Percentiles rank a stretch among this genome's conserved stretches.
Conservation (phyloP, 2,888 invertebrate species). For the Lasius fuliginosus region DNA sequence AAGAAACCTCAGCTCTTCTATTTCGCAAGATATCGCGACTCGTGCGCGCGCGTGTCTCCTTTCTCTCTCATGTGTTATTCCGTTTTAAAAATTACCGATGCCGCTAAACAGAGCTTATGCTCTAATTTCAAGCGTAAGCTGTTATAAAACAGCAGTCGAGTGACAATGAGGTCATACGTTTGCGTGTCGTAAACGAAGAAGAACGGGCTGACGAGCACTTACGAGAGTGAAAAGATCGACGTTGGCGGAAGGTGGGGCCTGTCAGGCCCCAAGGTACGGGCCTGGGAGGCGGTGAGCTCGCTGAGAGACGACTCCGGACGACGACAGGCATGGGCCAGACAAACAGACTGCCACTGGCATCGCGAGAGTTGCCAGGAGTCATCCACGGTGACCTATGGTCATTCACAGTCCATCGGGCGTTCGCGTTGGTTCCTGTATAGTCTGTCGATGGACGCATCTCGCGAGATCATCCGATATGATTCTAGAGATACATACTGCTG, state of each 20-base stretch:
- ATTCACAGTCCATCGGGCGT: slow-evolving; percentile 58
- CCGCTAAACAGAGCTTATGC: background rate
- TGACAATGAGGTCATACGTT: background rate
- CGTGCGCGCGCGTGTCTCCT: too few species aligned
- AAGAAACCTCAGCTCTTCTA: background rate
- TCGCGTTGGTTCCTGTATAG: slow-evolving; percentile 27
- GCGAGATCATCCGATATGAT: background rate
- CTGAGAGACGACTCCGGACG: slow-evolving; percentile 79
- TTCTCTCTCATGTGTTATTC: background rate
- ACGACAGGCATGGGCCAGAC: slow-evolving; percentile 81
- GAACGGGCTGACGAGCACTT: background rate
- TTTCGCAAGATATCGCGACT: background rate
- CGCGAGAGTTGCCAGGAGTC: slow-evolving; percentile 80
- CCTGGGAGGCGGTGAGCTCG: slow-evolving; percentile 84
- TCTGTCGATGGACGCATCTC: background rate
- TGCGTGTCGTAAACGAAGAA: background rate
- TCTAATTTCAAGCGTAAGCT: background rate
- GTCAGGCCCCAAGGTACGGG: slow-evolving; percentile 69
- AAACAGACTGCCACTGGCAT: slow-evolving; percentile 83
- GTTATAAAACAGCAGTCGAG: background rate
- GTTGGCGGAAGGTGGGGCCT: background rate
- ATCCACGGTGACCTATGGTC: slow-evolving; percentile 74
- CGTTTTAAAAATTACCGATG: background rate
- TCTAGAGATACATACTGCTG: background rate
- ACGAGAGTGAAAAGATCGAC: background rate